Evolutionary conservation across 2,113 vertebrate species (phyloP), one percentile per base, ranked within the genome.

Genomic region (Trogon melanurus): DNA sequence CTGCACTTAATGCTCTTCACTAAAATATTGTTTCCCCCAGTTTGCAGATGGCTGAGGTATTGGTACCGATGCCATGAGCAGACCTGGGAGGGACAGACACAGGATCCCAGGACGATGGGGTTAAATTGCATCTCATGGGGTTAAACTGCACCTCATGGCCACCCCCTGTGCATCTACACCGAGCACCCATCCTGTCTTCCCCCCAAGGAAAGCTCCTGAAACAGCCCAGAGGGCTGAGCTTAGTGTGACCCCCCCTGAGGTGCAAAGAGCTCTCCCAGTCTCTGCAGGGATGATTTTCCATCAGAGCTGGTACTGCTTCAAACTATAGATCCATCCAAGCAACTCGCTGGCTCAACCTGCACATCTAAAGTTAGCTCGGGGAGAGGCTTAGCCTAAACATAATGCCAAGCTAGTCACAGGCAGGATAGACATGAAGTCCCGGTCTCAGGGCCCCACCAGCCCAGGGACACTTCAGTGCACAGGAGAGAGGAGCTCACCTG

Each of bases 21-120:
- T 3, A 9, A 58, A 66, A n/a, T 1, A 2, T 1, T 5, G 16
- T 1, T 61, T 56, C 26, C 20, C 22, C 16, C 10, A 13, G 16
- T 38, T 34, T 5, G 36, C 85, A 85, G 62, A 71, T 27, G 0
- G 1, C 8, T 72, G 83, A 72, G 57, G 19, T 79, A 10, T 6
- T 48, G 5, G 2, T 1, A 29, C 6, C 0, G 1, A 56, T 8
- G 21, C 41, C 57, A 58, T 0, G 0, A 29, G 19, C 72, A 54
- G 29, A 27, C 16, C 8, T 3, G 2, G 7, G 11, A 48, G 20
- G 50, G 21, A 48, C 9, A 54, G 2, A 1, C 3, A 12, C 0
- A 1, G 16, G 41, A 41, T 41, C 41, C 41, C 41, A 3, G 17
- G 20, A 58, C 29, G 36, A 57, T 12, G 17, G 51, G 53, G 36